These are phyloP conservation scores for Liposcelis brunnea DNA, from an alignment of 2,888 invertebrate species.

Conservation along the genomic window DNA sequence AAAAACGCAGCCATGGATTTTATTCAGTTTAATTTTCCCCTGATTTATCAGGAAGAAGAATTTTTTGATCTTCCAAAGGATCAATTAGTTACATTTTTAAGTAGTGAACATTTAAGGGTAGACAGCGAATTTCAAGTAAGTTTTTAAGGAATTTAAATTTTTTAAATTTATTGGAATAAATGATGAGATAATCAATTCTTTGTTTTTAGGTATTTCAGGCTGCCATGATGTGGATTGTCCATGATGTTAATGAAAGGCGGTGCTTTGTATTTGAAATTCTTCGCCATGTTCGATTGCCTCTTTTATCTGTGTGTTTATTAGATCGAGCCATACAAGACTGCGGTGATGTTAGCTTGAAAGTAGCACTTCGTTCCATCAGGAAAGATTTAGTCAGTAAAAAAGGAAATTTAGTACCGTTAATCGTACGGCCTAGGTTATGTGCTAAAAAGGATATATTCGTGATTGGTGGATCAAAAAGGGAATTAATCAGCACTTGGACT, in stretches of 20 bases:
- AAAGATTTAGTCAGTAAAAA: conserved; percentile 44
- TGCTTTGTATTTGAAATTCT: conserved; percentile 75
- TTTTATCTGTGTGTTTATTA: conserved; percentile 62
- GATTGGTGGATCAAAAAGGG: conserved; percentile 75
- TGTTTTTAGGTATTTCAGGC: conserved; percentile 53
- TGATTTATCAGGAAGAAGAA: conserved; percentile 67
- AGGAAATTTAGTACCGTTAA: conserved; percentile 43
- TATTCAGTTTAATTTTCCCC: conserved; percentile 71
- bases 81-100: conserved; percentile 55
- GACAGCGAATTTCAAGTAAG: conserved; percentile 74
- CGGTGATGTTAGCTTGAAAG: conserved; percentile 58
- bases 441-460: conserved; percentile 77
- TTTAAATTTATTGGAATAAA: conserved; percentile 7
- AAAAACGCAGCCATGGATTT: conserved; percentile 60
- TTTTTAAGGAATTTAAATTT: not conserved
- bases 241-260: conserved; percentile 57
- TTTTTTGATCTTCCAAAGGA: conserved; percentile 65
- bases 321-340: conserved; percentile 62
- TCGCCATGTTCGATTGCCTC: conserved; percentile 60
- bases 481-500: conserved; percentile 53
- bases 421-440: conserved; percentile 61
- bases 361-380: conserved; percentile 58
- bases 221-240: conserved; percentile 73
- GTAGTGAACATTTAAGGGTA: conserved; percentile 72
- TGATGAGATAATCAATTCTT: conserved; percentile 6